phyloP scores from a whole-genome alignment of 2,113 vertebrate genomes.

The Penelope pileata region DNA sequence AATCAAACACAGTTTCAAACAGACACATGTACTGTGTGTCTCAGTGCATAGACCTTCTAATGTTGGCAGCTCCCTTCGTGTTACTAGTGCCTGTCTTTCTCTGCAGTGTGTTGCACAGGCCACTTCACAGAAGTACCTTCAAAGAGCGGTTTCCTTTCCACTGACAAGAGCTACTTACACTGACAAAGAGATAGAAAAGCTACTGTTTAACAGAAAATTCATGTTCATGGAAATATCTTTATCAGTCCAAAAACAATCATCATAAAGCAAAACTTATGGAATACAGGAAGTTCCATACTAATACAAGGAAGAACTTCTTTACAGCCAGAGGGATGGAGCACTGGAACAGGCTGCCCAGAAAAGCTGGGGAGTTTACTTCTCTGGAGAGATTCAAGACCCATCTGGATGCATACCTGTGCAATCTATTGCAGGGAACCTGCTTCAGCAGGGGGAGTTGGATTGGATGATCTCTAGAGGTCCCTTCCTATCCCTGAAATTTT shows the following conservation, averaged over 20 bases:
- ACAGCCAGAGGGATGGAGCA: too few species aligned
- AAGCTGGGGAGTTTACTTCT: too few species aligned
- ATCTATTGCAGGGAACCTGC: too few species aligned
- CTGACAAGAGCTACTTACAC: neutral
- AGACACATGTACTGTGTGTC: neutral
- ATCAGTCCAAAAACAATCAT: neutral
- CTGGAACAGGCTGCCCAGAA: too few species aligned
- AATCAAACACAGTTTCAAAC: neutral
- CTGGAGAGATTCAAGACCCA: too few species aligned
- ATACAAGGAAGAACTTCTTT: too few species aligned
- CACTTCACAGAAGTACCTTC: neutral
- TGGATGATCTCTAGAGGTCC: too few species aligned
- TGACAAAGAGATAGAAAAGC: neutral
- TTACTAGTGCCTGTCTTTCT: neutral
- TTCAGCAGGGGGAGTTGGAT: too few species aligned
- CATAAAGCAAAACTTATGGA: too few species aligned
- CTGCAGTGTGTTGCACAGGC: fast-evolving
- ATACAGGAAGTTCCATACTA: too few species aligned
- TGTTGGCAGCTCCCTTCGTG: neutral
- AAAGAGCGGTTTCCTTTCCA: neutral
- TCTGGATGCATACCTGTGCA: too few species aligned
- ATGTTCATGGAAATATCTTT: neutral
- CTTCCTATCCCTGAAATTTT: too few species aligned
- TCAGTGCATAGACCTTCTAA: neutral
- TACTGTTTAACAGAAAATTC: neutral